Evolutionary conservation across 2,797 vertebrate genomes (phyloP).

Genomic region (Tamandua tetradactyla): DNA sequence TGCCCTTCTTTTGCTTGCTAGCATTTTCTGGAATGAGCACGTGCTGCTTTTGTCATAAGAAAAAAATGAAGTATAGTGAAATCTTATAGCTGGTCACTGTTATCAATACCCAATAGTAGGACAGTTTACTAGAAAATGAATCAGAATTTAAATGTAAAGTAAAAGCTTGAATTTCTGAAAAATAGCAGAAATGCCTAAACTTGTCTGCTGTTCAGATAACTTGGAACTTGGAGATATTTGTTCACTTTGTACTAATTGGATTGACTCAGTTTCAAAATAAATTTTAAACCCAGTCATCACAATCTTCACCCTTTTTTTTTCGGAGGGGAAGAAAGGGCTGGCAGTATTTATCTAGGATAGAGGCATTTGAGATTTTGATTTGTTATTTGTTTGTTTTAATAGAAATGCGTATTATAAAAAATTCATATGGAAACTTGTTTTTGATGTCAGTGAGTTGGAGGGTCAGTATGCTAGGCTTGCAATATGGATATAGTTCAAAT

Average conservation of each 20-base stretch:
- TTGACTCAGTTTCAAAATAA: constrained; percentile 6
- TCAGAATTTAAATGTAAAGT: constrained; percentile 41
- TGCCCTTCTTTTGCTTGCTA: background rate
- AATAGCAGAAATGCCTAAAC: constrained; percentile 25
- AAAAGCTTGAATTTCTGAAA: constrained; percentile 57
- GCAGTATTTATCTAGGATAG: background rate
- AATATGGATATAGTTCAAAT: background rate
- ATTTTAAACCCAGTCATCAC: background rate
- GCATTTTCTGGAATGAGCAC: constrained; percentile 3
- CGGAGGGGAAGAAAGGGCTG: background rate
- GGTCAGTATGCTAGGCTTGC: background rate
- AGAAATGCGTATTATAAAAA: constrained; percentile 5
- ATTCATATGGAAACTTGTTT: background rate
- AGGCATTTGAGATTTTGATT: constrained; percentile 10
- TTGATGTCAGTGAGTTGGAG: background rate
- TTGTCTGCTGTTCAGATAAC: background rate
- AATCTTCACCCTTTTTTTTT: background rate
- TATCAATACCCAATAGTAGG: background rate
- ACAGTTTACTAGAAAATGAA: background rate
- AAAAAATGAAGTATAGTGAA: background rate
- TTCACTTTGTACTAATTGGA: constrained; percentile 32
- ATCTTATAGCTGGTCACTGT: background rate
- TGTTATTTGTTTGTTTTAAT: background rate
- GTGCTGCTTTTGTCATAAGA: background rate
- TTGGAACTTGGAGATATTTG: background rate